phyloP scores from a whole-genome alignment of 2,888 invertebrate genomes.

The Oxytorus armatus region DNA sequence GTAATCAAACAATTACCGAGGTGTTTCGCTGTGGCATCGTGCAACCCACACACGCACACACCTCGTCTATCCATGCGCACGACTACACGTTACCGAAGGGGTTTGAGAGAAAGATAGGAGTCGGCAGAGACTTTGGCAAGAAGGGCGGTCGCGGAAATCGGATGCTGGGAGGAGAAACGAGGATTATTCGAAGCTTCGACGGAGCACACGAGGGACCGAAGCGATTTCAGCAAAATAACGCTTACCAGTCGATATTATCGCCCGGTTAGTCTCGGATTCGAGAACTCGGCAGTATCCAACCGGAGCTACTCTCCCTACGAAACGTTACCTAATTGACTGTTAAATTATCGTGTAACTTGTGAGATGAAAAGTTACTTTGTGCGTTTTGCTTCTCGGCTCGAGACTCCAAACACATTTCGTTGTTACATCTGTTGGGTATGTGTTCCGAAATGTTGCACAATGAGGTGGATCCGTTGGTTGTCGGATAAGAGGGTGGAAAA shows the following conservation, averaged over 20 bases:
- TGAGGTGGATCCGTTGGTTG: background rate
- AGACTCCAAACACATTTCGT: conserved; percentile 10
- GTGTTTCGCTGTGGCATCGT: conserved; percentile 59
- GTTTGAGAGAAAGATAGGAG: conserved; percentile 59
- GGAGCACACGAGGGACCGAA: conserved; percentile 69
- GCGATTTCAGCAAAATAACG: conserved; percentile 83
- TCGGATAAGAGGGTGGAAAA: background rate
- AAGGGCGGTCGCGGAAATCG: conserved; percentile 13
- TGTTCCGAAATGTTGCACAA: conserved; percentile 15
- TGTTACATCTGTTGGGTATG: background rate
- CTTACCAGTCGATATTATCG: conserved; percentile 76
- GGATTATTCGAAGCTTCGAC: conserved; percentile 66
- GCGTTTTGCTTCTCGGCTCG: conserved; percentile 31
- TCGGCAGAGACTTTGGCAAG: conserved; percentile 2
- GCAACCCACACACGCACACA: conserved; percentile 18
- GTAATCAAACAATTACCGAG: conserved; percentile 84
- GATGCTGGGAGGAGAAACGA: conserved; percentile 65
- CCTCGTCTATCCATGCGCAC: conserved; percentile 44
- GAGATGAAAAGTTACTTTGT: conserved; percentile 55
- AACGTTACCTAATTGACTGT: conserved; percentile 82
- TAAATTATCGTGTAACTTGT: conserved; percentile 80
- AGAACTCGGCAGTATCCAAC: conserved; percentile 46
- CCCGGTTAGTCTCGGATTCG: conserved; percentile 59
- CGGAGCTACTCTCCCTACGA: conserved; percentile 66
- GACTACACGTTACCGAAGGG: conserved; percentile 52